phyloP scores from a whole-genome alignment of 2,113 vertebrate species.

The Cinclus mexicanus region DNA sequence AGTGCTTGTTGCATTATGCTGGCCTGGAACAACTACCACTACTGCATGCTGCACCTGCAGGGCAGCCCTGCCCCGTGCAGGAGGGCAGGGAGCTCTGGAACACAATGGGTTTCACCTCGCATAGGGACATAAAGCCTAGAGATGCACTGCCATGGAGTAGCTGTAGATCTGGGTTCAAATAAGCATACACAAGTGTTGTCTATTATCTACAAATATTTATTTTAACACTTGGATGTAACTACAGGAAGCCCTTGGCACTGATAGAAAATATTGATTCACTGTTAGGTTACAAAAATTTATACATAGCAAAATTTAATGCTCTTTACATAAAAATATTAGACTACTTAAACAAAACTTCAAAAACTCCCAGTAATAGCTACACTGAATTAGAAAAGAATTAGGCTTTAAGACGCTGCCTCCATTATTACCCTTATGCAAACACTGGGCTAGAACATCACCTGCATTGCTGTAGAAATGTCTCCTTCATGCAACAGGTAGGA shows the following conservation, averaged over 20 bases:
- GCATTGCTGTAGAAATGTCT: slow-evolving; percentile 83
- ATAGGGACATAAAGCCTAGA: background rate
- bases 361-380: slow-evolving; percentile 80
- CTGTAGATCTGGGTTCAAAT: slow-evolving; percentile 73
- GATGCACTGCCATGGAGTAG: background rate
- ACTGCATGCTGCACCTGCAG: background rate
- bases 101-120: background rate
- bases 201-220: slow-evolving; percentile 87
- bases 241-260: slow-evolving; percentile 89
- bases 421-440: slow-evolving; percentile 81
- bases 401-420: slow-evolving; percentile 87
- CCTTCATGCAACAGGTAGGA: slow-evolving; percentile 88
- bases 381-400: slow-evolving; percentile 84
- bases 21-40: background rate
- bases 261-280: slow-evolving; percentile 94
- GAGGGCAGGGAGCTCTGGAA: background rate
- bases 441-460: slow-evolving; percentile 90
- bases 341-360: slow-evolving; percentile 83
- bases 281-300: slow-evolving; percentile 96
- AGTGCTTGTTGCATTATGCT: slow-evolving; percentile 5
- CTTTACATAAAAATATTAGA: slow-evolving; percentile 92
- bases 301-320: slow-evolving; percentile 96
- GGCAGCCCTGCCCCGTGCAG: background rate
- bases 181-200: slow-evolving; percentile 76
- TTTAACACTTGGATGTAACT: slow-evolving; percentile 87